Base-by-base conservation (phyloP, 2,113 vertebrate genomes). In the Oreotrochilus melanogaster region DNA sequence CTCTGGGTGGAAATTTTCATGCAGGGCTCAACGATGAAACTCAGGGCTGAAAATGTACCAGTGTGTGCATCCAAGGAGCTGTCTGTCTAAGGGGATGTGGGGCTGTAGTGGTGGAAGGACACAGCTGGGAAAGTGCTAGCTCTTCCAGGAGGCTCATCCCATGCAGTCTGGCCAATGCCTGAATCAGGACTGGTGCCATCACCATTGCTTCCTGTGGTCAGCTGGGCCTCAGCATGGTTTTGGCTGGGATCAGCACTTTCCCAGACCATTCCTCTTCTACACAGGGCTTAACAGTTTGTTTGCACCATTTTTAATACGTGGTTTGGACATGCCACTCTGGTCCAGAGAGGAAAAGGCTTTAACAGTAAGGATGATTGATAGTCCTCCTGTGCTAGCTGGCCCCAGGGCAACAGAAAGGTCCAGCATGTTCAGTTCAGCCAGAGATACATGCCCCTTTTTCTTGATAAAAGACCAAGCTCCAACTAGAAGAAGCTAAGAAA, bases 341-440 rank as follows among this genome's bases (percentile, higher is more conserved):
- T 65, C 24, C 1, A 1, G 22, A 39, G 58, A 71, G 45, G 16
- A 16, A 31, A 80, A n/a, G 42, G 31, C 50, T 51, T 64, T 64
- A 31, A 10, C 12, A 22, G 17, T 15, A 31, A 7, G 27, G 33
- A 4, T 14, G 33, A 48, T n/a, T 3, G 21, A 19, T 17, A 28
- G 31, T 16, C 37, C 19, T 62, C 25, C 57, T 35, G 37, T 33
- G 31, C 31, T 25, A 10, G 33, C 33, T 28, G 23, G 45, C 31
- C 62, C 48, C 31, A 35, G 25, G 16, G 39, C 33, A 39, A 7
- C 51, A 19, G 54, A 27, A 24, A 27, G 7, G 14, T 65, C 31
- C 28, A 24, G 31, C 11, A 7, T 14, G 19, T 51, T 54, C 64
- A 0, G 0, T 13, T 37, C 30, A 28, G 18, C 17, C 5, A 2